phyloP scores from a whole-genome alignment of 2,888 invertebrate genomes.

The Campopleginae sp. region DNA sequence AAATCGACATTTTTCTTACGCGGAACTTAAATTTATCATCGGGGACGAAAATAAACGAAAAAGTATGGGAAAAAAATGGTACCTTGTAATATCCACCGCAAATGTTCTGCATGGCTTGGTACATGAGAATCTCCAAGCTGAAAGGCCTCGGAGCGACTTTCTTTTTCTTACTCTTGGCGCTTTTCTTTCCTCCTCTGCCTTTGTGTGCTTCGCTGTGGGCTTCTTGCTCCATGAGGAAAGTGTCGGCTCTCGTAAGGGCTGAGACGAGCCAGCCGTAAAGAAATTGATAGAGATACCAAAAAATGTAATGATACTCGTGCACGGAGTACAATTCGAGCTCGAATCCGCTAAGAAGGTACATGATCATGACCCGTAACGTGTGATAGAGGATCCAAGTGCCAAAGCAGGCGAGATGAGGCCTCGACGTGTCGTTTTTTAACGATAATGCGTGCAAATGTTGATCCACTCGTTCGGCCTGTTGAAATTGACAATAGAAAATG shows the following conservation, averaged over 20 bases:
- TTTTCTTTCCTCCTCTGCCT: conserved; percentile 84
- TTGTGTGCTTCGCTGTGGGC: conserved; percentile 84
- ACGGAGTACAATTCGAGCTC: conserved; percentile 97
- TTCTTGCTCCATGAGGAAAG: conserved; percentile 92
- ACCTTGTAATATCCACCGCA: conserved; percentile 98
- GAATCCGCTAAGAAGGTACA: conserved; percentile 96
- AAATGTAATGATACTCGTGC: conserved; percentile 98
- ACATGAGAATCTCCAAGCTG: conserved; percentile 93
- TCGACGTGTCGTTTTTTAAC: conserved; percentile 88
- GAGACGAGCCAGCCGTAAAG: conserved; percentile 97
- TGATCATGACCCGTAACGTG: conserved; percentile 95
- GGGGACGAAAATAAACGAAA: background rate
- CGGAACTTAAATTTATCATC: background rate
- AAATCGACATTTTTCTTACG: background rate
- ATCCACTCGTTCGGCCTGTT: conserved; percentile 95
- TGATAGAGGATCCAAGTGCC: conserved; percentile 98
- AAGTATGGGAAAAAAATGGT: conserved; percentile 57
- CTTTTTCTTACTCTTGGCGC: conserved; percentile 89
- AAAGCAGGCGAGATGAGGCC: conserved; percentile 93
- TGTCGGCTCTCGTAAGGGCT: conserved; percentile 95
- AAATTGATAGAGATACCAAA: conserved; percentile 98
- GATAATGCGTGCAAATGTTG: conserved; percentile 90
- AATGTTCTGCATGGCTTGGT: conserved; percentile 96
- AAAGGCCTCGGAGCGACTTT: conserved; percentile 89
- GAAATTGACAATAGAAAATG: background rate